Evolutionary conservation across 2,113 vertebrate genomes (phyloP), one percentile per base, ranked within the genome.

Genomic region (Ammodytes dubius): DNA sequence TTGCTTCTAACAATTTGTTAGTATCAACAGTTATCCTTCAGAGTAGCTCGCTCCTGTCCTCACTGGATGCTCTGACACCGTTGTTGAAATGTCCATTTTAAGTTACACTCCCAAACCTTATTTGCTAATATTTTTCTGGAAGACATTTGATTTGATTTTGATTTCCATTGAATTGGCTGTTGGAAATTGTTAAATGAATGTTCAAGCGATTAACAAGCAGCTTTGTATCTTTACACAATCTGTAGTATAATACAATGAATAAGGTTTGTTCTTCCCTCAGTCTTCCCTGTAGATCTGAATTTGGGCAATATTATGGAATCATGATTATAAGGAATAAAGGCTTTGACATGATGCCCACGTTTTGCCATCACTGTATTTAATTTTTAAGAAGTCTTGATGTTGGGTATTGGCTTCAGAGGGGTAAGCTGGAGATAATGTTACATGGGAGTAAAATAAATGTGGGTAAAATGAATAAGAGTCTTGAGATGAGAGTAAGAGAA

Each of bases 1-100:
- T 15, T 12, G 7, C 27, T 73, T 35, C 6, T 37, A 64, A 65
- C 61, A 47, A 27, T 77, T 17, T 57, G 10, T 63, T n/a, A 60
- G 14, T 19, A 45, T 53, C 19, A 39, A 6, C 14, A 11, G 61
- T 49, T 11, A 10, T 12, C 13, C 13, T 61, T 37, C 9, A 47
- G 14, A 69, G 50, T 9, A 54, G 12, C 35, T 63, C 4, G 9
- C 1, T 27, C 27, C 27, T 53, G 7, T 39, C 19, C 27, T 67
- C 53, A 43, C 6, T 70, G 27, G 27, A 75, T 54, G 61, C 65
- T 19, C 17, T 39, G 27, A 63, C 39, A 56, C 65, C 56, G 46
- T 42, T 66, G 54, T 71, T 19, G 60, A 80, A 56, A 19, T 37
- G 39, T 43, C 43, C 15, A 14, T 66, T 85, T 76, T 47, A 58